Conservation (phyloP, 2,797 vertebrate species). For the Simalia tracyae region DNA sequence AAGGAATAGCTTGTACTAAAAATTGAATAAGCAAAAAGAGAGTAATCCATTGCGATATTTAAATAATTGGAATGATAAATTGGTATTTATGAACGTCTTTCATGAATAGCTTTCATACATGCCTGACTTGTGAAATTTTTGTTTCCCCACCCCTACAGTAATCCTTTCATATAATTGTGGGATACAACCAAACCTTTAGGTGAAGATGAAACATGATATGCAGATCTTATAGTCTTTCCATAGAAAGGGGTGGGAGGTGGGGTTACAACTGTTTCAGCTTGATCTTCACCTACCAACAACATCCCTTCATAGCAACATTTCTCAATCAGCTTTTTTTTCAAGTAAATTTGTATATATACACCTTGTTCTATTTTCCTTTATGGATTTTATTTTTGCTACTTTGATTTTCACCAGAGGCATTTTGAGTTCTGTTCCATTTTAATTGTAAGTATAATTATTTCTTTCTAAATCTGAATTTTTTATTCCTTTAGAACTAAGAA, state of each 20-base stretch:
- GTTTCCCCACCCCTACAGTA: not conserved
- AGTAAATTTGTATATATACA: not conserved
- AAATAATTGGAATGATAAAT: constrained; percentile 4
- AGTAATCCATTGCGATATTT: not conserved
- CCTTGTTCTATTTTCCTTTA: not conserved
- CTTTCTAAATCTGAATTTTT: not conserved
- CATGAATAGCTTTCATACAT: not conserved
- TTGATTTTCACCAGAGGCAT: not conserved
- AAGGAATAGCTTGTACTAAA: not conserved
- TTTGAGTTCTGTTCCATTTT: not conserved
- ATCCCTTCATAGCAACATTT: not conserved
- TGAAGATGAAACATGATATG: not conserved
- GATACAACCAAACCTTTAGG: not conserved
- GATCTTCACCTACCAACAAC: not conserved
- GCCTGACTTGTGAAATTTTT: not conserved
- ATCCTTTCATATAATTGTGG: not conserved
- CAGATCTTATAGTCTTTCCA: not conserved
- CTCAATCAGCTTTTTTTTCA: not conserved
- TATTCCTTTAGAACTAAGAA: not conserved
- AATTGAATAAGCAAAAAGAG: not conserved
- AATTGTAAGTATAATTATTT: not conserved
- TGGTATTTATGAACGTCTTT: constrained; percentile 9
- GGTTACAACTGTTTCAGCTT: not conserved
- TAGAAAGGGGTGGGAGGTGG: not conserved
- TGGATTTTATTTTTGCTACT: not conserved